These are phyloP conservation scores for Muraenolepis orangiensis DNA, from an alignment of 2,797 vertebrate species.

Conservation along the genomic window DNA sequence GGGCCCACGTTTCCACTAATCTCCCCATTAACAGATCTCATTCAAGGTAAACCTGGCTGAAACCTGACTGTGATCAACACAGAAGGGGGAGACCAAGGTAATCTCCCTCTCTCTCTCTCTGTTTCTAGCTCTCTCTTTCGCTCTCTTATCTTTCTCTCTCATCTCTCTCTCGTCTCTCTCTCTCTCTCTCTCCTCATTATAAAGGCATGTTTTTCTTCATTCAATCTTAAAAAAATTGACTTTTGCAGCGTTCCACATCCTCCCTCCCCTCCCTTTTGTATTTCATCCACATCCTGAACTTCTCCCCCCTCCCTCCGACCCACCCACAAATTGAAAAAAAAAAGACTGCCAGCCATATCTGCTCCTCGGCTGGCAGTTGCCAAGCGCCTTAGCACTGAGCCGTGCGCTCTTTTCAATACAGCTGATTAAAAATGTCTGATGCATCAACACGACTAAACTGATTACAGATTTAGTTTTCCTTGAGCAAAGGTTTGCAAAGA, in stretches of 20 bases:
- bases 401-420: conserved; percentile 68
- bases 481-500: conserved; percentile 62
- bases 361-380: conserved; percentile 50
- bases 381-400: conserved; percentile 64
- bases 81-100: background rate
- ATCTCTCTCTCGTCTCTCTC: background rate
- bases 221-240: conserved; percentile 11
- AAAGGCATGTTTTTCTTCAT: background rate
- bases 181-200: background rate
- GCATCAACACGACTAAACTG: conserved; percentile 76
- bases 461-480: conserved; percentile 75
- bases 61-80: conserved; percentile 1
- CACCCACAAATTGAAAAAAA: no score
- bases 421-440: conserved; percentile 76
- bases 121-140: background rate
- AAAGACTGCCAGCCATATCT: background rate
- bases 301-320: conserved; percentile 22
- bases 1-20: background rate
- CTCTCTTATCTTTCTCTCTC: background rate
- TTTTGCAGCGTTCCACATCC: conserved; percentile 30
- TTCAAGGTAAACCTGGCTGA: conserved; percentile 17
- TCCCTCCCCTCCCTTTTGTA: no score
- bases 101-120: conserved; percentile 1
- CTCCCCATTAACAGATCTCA: conserved; percentile 1
- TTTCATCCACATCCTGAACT: no score